Base-by-base conservation (phyloP, 64 coral and sea anemone genomes). In the Montipora efflorescens region DNA sequence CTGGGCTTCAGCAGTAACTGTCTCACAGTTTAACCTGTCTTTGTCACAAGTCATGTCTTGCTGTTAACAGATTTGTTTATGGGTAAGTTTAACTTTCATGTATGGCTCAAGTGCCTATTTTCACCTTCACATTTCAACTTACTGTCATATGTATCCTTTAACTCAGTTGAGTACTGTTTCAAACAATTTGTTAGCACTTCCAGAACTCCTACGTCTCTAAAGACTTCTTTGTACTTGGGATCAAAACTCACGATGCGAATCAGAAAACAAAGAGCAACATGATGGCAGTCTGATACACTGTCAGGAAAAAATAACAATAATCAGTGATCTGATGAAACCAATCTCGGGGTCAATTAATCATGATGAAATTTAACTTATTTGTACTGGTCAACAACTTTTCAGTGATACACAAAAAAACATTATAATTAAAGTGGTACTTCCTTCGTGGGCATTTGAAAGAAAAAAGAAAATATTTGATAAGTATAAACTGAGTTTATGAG, bases 141-240 rank as follows among this genome's bases (percentile, higher is more conserved):
- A 93, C 84, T 67, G 45, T 79, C 91, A 51, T 79, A 62, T 77
- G 72, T 94, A 72, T 96, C 91, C 78, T 95, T 94, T 13, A 96
- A 83, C 1, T 47, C 88, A 89, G 53, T 75, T 46, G 94, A 88
- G 79, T 94, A 94, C 47, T 96, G 90, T 49, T 96, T 95, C 7
- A 98, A 80, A 74, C 94, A 98, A 44, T 96, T 93, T 15, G 97
- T 96, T 13, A 98, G 62, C 7, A 98, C 97, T 21, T 99, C 98
- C 47, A 99, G 66, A 15, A 99, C 83, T 23, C 98, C 98, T 20
- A 99, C 95, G 62, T 99, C 98, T 77, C 95, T 87, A 75, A 99
- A 99, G 4, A 99, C 87, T 50, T 99, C 84, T 83, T 99, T 99
- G 75, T 95, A 99, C 48, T 96, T 96, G 3, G 92, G 92, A 46